Conservation (phyloP, 2,797 vertebrate genomes). For the Sarcophilus harrisii region DNA sequence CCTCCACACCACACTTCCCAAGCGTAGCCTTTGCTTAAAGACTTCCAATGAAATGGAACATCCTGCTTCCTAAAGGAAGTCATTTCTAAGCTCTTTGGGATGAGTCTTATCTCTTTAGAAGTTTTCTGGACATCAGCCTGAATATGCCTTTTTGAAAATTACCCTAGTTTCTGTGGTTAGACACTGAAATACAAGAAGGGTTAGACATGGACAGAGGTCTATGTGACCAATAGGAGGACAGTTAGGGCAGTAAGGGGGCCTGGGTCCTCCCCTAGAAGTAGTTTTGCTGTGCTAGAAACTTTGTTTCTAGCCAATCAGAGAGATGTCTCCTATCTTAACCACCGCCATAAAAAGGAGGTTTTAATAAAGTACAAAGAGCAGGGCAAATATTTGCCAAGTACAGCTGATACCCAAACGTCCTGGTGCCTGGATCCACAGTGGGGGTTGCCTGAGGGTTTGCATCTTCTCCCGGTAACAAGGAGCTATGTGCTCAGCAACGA, state of each 20-base stretch:
- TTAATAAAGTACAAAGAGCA: conserved; percentile 78
- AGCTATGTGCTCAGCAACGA: conserved; percentile 48
- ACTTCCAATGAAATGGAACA: background rate
- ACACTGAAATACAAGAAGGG: background rate
- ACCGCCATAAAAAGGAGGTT: conserved; percentile 59
- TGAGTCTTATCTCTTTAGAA: background rate
- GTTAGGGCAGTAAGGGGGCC: conserved; percentile 89
- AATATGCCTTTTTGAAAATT: background rate
- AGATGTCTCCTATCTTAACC: conserved; percentile 50
- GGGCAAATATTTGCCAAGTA: conserved; percentile 83
- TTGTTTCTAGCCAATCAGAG: conserved; percentile 37
- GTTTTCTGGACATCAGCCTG: background rate
- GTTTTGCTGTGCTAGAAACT: background rate
- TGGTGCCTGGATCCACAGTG: background rate
- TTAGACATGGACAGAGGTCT: background rate
- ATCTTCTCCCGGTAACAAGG: conserved; percentile 69
- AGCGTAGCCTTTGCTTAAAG: background rate
- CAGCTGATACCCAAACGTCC: conserved; percentile 56
- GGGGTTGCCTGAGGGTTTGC: background rate
- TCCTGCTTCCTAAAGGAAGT: background rate
- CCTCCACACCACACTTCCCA: background rate
- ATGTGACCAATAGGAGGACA: conserved; percentile 66
- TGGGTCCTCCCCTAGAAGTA: conserved; percentile 16
- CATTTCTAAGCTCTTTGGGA: background rate
- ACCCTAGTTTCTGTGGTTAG: background rate